Evolutionary conservation across 1,140 invertebrate genomes (phyloP), one percentile per base, ranked within the genome.

Genomic region (Drosophila miranda): DNA sequence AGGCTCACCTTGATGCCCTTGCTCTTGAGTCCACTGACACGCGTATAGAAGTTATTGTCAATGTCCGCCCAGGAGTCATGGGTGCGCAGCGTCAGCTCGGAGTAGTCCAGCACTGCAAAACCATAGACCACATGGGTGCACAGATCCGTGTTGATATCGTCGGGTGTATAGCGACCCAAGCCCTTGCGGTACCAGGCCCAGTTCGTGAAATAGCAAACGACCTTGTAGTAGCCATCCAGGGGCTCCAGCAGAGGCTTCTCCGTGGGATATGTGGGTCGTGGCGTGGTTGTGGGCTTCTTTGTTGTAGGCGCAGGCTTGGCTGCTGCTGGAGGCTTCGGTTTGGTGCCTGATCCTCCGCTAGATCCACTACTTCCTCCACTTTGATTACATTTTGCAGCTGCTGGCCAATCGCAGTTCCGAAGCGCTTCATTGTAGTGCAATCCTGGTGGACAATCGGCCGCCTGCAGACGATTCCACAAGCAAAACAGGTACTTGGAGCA

Each of bases 121-220:
- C 97, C 97, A 81, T 98, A 98, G 1, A 98, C 94, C 51, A 98
- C 95, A 80, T 98, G 97, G 0, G 97, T 98, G 82, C 97, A 98
- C 0, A 98, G 92, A 41, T 94, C 94, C 1, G 95, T 93, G 87
- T 98, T 95, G 19, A 98, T 97, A 72, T 97, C 93, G 83, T 96
- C 96, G 1, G 97, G 97, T 1, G 94, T 91, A 73, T 96, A 98
- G 78, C 96, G 96, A 45, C 96, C 97, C 13, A 93, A 76, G 0
- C 96, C 96, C 67, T 94, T 94, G n/a, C 96, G 92, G 75, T 97
- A 97, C 96, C 97, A 98, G 1, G 97, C 96, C 97, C 97, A 98
- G 81, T 98, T 98, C 0, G 97, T 98, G 84, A 97, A 98, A 88
- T 98, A 98, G 78, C 97, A 98, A 0, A 98, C 95, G 0, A 98